Evolutionary conservation across 2,113 vertebrate species (phyloP).

Genomic region (Petrocephalus zakoni): DNA sequence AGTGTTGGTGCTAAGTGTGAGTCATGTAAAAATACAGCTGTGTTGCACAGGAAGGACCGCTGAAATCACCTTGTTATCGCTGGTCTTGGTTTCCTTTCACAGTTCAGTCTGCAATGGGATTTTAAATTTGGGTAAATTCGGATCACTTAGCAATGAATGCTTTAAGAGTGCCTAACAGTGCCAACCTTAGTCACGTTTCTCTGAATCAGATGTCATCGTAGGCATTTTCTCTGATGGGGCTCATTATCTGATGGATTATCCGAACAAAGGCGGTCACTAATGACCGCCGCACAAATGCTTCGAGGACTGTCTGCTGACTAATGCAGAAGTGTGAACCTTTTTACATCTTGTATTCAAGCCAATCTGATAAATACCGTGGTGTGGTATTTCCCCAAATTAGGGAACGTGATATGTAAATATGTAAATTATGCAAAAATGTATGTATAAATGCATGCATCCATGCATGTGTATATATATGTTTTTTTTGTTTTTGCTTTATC

Average conservation of each 20-base stretch:
- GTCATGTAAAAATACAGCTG: not conserved
- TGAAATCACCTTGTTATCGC: not conserved
- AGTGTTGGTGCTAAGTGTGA: not conserved
- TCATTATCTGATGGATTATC: not conserved
- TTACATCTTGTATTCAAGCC: not conserved
- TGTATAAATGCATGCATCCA: not conserved
- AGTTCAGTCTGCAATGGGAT: not conserved
- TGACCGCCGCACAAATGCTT: not conserved
- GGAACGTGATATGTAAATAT: not conserved
- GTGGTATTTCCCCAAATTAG: not conserved
- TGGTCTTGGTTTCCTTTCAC: not conserved
- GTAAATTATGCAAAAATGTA: not conserved
- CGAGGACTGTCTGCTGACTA: not conserved
- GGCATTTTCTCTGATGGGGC: not conserved
- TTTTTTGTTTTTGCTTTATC: not conserved
- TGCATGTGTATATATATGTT: not conserved
- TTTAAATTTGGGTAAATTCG: not conserved
- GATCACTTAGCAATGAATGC: not conserved
- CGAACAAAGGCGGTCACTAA: not conserved
- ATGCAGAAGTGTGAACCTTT: not conserved
- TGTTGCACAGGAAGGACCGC: not conserved
- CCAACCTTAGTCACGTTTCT: not conserved
- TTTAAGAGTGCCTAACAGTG: not conserved
- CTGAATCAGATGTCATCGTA: not conserved
- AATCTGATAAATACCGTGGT: not conserved